A percentile compares a stretch with the other conserved stretches of the same genome.
Conservation (phyloP, 2,888 invertebrate genomes). For the Micoletzkya japonica region DNA sequence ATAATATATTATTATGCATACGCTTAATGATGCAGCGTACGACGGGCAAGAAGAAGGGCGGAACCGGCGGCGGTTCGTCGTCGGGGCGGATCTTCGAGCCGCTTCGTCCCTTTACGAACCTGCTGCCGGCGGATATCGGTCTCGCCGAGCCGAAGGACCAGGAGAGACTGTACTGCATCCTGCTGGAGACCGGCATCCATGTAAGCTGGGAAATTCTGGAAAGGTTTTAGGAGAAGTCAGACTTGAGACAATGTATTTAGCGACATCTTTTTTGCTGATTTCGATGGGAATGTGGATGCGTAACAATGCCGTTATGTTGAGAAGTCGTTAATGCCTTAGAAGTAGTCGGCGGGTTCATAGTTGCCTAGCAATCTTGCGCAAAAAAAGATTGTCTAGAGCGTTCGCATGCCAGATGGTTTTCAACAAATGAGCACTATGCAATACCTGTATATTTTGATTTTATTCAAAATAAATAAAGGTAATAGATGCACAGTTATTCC, state of each 20-base stretch:
- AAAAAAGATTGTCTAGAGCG: too few species aligned
- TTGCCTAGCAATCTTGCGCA: neutral
- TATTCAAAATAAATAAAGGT: too few species aligned
- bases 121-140: slow-evolving; percentile 21
- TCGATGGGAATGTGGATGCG: neutral
- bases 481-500: too few species aligned
- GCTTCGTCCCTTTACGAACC: slow-evolving; percentile 19
- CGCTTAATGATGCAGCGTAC: too few species aligned
- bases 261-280: neutral
- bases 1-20: too few species aligned
- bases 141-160: slow-evolving; percentile 20
- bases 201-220: slow-evolving; percentile 6
- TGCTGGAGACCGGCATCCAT: slow-evolving; percentile 9
- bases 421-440: too few species aligned
- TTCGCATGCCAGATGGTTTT: too few species aligned
- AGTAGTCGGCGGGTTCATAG: neutral
- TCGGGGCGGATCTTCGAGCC: slow-evolving; percentile 6
- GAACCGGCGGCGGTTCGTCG: too few species aligned
- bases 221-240: neutral
- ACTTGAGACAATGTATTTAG: neutral
- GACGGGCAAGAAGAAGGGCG: too few species aligned
- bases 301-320: too few species aligned
- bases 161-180: slow-evolving; percentile 20
- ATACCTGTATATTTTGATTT: too few species aligned
- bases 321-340: too few species aligned